Evolutionary conservation across 92 coral and sea anemone genomes (phyloP).

Genomic region (Porites rus): DNA sequence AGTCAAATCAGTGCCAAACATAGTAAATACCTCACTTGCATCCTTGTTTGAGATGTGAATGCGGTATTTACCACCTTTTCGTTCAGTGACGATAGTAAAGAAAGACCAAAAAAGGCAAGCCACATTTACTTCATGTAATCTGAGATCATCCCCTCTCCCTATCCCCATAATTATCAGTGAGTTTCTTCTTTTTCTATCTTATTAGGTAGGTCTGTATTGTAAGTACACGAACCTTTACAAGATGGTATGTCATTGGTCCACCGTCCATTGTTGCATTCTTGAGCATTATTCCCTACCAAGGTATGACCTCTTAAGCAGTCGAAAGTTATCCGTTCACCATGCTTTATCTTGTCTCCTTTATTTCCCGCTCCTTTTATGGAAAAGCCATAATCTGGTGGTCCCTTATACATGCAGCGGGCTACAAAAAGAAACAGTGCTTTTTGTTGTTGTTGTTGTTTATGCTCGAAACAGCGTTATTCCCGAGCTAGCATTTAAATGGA

Average conservation of each 20-base stretch:
- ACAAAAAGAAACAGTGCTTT: neutral
- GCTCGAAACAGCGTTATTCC: neutral
- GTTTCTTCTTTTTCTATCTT: too few relatives aligned
- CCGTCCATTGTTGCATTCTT: constrained; percentile 23
- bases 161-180: too few relatives aligned
- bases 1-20: too few relatives aligned
- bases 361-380: neutral
- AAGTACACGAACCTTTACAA: constrained; percentile 16
- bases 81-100: too few relatives aligned
- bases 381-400: neutral
- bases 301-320: neutral
- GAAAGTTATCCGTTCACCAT: constrained; percentile 24
- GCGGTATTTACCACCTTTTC: too few relatives aligned
- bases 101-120: too few relatives aligned
- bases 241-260: constrained; percentile 10
- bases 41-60: too few relatives aligned
- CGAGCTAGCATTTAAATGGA: neutral
- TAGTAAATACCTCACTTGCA: too few relatives aligned
- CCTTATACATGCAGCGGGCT: constrained; percentile 27
- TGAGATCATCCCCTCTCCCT: too few relatives aligned
- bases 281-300: constrained; percentile 11
- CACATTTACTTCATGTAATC: too few relatives aligned
- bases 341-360: constrained; percentile 26
- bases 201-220: too few relatives aligned
- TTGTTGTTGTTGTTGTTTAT: too few relatives aligned